Evolutionary conservation across 64 coral and sea anemone genomes (phyloP).

Genomic region (Actinia tenebrosa): DNA sequence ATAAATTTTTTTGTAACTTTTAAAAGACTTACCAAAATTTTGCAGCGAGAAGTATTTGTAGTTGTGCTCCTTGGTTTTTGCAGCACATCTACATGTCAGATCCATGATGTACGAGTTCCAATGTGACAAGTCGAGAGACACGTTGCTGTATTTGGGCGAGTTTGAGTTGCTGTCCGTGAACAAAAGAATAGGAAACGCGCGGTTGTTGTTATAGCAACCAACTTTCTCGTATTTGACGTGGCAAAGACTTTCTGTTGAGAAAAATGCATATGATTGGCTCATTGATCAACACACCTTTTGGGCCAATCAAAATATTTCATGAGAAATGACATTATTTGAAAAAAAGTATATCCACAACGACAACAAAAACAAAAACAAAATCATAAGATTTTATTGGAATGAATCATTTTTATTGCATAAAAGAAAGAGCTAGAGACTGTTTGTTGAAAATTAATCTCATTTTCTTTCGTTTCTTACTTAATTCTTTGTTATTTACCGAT

Average conservation of each 20-base stretch:
- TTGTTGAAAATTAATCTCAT: no score
- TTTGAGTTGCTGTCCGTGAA: slow-evolving; percentile 12
- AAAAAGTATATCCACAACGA: no score
- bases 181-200: not conserved
- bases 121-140: not conserved
- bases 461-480: no score
- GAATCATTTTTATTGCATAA: no score
- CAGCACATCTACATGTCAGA: slow-evolving; percentile 35
- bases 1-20: not conserved
- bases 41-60: slow-evolving; percentile 18
- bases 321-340: no score
- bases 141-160: not conserved
- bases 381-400: no score
- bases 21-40: slow-evolving; percentile 23
- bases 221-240: slow-evolving; percentile 7
- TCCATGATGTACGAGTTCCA: slow-evolving; percentile 29
- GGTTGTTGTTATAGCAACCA: slow-evolving; percentile 34
- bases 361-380: no score
- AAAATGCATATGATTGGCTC: not conserved
- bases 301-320: not conserved
- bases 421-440: no score
- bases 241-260: slow-evolving; percentile 7
- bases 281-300: not conserved
- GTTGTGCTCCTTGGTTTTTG: not conserved
- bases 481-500: no score